phyloP scores from a whole-genome alignment of 2,888 invertebrate species.

The Noctua comes region DNA sequence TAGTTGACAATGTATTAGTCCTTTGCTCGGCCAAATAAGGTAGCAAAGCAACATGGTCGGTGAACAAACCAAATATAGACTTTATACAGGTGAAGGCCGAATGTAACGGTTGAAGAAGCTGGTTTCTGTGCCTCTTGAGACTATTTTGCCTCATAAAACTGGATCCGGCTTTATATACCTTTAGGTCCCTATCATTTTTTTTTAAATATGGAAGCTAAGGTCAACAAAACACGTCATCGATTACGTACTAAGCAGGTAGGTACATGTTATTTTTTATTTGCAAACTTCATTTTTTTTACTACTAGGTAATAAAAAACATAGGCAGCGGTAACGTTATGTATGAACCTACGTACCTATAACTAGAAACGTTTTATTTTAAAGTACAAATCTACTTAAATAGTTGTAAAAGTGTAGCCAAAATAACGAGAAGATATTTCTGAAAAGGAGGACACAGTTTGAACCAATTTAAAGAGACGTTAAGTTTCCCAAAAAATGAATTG shows the following conservation, averaged over 20 bases:
- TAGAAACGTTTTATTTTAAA: not conserved
- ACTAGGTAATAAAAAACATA: not conserved
- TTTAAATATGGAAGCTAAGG: conserved; percentile 3
- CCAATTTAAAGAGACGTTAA: not conserved
- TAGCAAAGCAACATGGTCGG: not conserved
- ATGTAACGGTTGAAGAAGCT: conserved; percentile 25
- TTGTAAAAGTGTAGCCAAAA: not conserved
- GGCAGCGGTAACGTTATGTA: not conserved
- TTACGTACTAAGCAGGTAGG: not conserved
- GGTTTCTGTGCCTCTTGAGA: conserved; percentile 11
- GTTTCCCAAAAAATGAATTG: not conserved
- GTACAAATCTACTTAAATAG: not conserved
- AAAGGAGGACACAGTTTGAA: conserved; percentile 10
- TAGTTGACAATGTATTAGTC: not conserved
- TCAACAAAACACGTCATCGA: conserved; percentile 9
- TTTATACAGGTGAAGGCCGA: conserved; percentile 35
- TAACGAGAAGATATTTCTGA: not conserved
- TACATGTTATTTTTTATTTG: not conserved
- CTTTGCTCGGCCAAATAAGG: not conserved
- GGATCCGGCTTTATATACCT: conserved; percentile 8
- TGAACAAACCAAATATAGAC: not conserved
- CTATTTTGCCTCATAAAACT: conserved; percentile 21
- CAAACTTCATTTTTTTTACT: not conserved
- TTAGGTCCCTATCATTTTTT: not conserved
- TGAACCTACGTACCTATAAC: not conserved